A percentile compares a stretch with the other conserved stretches of the same genome.
Evolutionary conservation across 2,888 invertebrate species (phyloP).

Genomic region (Thera obeliscata): DNA sequence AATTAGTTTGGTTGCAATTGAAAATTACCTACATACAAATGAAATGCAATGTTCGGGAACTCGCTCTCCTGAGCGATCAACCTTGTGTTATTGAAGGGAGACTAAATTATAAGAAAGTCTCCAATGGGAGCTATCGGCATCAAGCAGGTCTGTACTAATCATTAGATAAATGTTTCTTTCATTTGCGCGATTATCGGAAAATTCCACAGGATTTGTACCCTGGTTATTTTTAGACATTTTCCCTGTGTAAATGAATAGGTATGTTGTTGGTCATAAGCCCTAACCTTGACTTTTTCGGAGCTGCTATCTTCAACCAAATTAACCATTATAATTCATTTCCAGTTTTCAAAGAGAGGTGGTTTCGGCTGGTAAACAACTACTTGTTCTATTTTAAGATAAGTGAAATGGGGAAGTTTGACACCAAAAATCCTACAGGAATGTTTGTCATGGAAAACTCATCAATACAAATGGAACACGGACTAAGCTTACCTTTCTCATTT

Average conservation of each 20-base stretch:
- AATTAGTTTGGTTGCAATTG: constrained; percentile 8
- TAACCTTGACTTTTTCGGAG: constrained; percentile 7
- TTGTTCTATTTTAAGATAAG: constrained; percentile 91
- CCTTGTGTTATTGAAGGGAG: constrained; percentile 88
- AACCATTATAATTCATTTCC: constrained; percentile 51
- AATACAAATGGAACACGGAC: constrained; percentile 87
- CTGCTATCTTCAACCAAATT: not conserved
- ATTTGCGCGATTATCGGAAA: not conserved
- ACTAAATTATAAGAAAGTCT: constrained; percentile 87
- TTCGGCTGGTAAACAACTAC: constrained; percentile 89
- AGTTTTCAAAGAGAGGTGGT: constrained; percentile 91
- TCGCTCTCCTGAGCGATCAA: constrained; percentile 86
- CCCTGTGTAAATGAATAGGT: constrained; percentile 12
- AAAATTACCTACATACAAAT: constrained; percentile 66
- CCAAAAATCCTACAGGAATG: constrained; percentile 87
- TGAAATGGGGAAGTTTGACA: constrained; percentile 86
- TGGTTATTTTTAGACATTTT: constrained; percentile 36
- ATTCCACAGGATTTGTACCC: constrained; percentile 16
- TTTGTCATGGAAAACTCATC: constrained; percentile 90
- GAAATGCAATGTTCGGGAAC: constrained; percentile 89
- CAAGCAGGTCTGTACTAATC: constrained; percentile 66
- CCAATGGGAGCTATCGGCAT: constrained; percentile 82
- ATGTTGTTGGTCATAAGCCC: constrained; percentile 1
- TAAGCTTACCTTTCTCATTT: constrained; percentile 89
- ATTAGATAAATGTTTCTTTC: not conserved